Base-by-base conservation (phyloP, 2,888 invertebrate species). In the Standfussiana lucernea region DNA sequence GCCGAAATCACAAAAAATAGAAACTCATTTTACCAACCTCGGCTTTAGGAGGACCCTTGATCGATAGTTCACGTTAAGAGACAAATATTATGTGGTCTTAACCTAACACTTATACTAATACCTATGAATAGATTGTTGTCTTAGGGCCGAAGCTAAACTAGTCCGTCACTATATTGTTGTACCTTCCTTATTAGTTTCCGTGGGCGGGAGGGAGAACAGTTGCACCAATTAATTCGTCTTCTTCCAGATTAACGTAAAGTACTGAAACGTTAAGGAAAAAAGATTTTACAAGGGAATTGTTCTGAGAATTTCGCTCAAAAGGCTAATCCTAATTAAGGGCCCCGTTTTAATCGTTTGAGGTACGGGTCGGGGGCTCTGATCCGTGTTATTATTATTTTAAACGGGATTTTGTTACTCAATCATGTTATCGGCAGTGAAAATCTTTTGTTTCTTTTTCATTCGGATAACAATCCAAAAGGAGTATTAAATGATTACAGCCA, bases 311-410 rank as follows among this genome's bases (percentile, higher is more conserved):
- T 61, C 28, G 66, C 56, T 28, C 61, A 37, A 69, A 59, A 56
- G 59, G 24, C 61, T 83, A 66, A 77, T 77, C 83, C 64, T 61
- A 79, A 83, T 83, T 79, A 61, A 28, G 72, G 37, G n/a, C 53
- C 40, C 53, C 35, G 32, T 79, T 81, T 79, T 83, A 72, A 84
- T 72, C 69, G 78, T 66, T 71, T 50, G 67, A 42, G 79, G 40
- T 67, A 32, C 50, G 69, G 4, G 67, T 47, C 40, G 24, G 28
- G n/a, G 59, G 45, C 28, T 32, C n/a, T 62, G n/a, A 65, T 37
- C 50, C 77, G 32, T 61, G 47, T 69, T 77, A 66, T 56, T 69
- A 79, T 62, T 65, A 72, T 74, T 69, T 28, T n/a, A 69, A 69
- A 50, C 4, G 83, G 42, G 32, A n/a, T 56, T 68, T 75, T 65